Percentiles rank a stretch among this genome's conserved stretches.
These are phyloP conservation scores for Liposcelis brunnea DNA, from an alignment of 2,888 invertebrate species.

Conservation along the genomic window DNA sequence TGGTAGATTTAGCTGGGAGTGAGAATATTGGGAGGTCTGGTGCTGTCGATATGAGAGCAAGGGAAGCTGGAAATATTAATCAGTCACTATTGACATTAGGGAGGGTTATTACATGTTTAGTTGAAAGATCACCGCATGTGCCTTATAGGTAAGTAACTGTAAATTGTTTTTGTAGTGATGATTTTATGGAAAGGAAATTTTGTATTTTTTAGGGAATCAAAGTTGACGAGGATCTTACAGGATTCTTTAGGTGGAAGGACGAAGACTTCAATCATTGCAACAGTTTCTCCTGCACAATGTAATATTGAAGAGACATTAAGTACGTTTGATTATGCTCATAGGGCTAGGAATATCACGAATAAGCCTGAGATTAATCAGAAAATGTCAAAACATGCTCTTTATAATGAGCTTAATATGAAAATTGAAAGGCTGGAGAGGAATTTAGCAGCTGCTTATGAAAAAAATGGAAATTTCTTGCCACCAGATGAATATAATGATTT, in stretches of 20 bases:
- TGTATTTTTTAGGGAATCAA: conserved; percentile 67
- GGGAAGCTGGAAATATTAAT: conserved; percentile 93
- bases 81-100: conserved; percentile 85
- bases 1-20: conserved; percentile 92
- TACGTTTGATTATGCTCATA: conserved; percentile 83
- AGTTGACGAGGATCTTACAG: conserved; percentile 81
- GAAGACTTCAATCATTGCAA: conserved; percentile 93
- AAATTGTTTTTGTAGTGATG: not conserved
- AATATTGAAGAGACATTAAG: conserved; percentile 85
- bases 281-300: conserved; percentile 72
- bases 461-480: conserved; percentile 70
- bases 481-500: conserved; percentile 65
- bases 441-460: conserved; percentile 68
- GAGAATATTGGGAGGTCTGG: conserved; percentile 95
- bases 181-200: not conserved
- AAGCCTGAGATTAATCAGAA: conserved; percentile 87
- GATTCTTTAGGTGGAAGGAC: conserved; percentile 92
- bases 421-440: conserved; percentile 77
- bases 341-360: conserved; percentile 81
- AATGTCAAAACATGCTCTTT: conserved; percentile 39
- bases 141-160: conserved; percentile 56
- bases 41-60: conserved; percentile 69
- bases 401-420: conserved; percentile 55
- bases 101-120: conserved; percentile 85
- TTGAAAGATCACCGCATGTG: conserved; percentile 78